Base-by-base conservation (phyloP, 2,888 invertebrate genomes). In the Hyalella azteca region DNA sequence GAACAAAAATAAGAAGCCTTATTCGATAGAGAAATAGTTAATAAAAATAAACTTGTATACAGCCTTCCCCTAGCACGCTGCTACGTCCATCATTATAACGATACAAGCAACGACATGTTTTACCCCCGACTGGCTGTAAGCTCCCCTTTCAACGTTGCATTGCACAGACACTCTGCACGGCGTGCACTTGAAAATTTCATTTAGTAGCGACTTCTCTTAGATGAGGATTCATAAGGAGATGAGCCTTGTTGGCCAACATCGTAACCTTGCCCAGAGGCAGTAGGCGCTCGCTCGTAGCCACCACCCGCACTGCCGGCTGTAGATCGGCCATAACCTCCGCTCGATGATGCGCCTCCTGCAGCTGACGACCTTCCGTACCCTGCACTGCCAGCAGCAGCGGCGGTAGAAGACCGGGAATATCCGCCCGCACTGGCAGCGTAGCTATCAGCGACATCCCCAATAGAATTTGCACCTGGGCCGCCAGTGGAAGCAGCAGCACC, bases 201-300 rank as follows among this genome's bases (percentile, higher is more conserved):
- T 66, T 66, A 66, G 19, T 66, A 66, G 2, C 66, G 66, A 29
- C 66, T 66, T 39, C 66, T 66, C 39, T 66, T 66, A 36, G 19
- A n/a, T n/a, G 29, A 29, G 19, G 9, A 36, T 36, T 66, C 66
- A 29, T 66, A 66, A 32, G 66, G 66, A 41, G 45, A 75, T 41
- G 45, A 22, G 11, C 75, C 48, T 41, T 48, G 75, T 15, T 75
- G 75, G n/a, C 75, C 75, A 13, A 48, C 75, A 39, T 48, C 75
- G n/a, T 75, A 48, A 39, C 48, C 75, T 41, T 75, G 75, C 40
- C 75, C 75, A 1, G 48, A 75, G 41, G 13, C 75, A 41, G 75
- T 48, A 45, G 45, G 45, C 22, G 45, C 29, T 22, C 48, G 48
- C 15, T 48, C 48, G 48, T 48, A 75, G 22, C 45, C 75, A 45